A percentile compares a stretch with the other conserved stretches of the same genome.
phyloP scores from a whole-genome alignment of 2,113 vertebrate species.

The Dasyurus viverrinus region DNA sequence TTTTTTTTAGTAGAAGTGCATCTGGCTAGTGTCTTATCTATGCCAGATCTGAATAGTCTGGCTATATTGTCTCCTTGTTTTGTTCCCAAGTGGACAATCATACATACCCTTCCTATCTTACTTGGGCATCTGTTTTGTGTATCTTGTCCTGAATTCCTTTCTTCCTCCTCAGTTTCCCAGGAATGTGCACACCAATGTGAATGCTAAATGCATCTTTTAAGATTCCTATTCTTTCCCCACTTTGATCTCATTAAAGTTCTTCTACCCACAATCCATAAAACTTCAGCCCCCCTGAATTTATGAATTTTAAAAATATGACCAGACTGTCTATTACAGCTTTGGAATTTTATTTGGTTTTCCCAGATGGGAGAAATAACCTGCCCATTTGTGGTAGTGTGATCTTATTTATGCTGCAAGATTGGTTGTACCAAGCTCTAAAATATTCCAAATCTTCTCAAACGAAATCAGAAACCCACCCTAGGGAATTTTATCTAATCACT shows the following conservation, averaged over 20 bases:
- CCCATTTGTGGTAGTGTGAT: neutral
- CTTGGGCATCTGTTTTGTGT: neutral
- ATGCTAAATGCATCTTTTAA: neutral
- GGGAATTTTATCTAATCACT: neutral
- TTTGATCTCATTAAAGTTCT: neutral
- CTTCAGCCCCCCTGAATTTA: neutral
- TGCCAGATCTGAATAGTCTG: neutral
- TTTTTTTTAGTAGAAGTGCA: neutral
- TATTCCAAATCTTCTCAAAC: neutral
- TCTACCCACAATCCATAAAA: neutral
- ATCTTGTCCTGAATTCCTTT: neutral
- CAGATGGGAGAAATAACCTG: neutral
- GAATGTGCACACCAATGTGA: neutral
- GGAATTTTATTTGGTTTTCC: neutral
- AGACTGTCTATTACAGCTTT: neutral
- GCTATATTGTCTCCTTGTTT: neutral
- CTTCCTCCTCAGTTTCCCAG: neutral
- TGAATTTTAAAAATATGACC: neutral
- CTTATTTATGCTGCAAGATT: neutral
- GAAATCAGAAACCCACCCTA: neutral
- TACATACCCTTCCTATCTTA: neutral
- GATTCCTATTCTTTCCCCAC: neutral
- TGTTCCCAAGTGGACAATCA: neutral
- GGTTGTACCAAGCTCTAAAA: neutral
- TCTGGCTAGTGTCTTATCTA: neutral